Conservation (phyloP, 2,113 vertebrate species). For the Gnathochromis pfefferi region DNA sequence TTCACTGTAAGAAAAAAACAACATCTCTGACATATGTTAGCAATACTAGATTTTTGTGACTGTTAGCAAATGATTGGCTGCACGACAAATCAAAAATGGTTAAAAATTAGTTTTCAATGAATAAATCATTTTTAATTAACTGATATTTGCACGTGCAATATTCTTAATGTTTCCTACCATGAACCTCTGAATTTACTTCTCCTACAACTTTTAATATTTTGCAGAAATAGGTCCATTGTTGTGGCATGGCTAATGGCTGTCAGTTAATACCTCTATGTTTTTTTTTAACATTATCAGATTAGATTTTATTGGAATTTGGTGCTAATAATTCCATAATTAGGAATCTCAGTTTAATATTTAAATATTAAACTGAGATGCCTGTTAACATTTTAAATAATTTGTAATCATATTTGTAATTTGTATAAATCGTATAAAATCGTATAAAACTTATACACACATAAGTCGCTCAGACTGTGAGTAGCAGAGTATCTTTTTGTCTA, state of each 20-base stretch:
- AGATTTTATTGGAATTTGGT: background rate
- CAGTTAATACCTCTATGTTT: background rate
- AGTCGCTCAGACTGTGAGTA: accelerated
- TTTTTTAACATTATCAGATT: background rate
- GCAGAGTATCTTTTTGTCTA: background rate
- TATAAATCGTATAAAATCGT: too few relatives aligned
- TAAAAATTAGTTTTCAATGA: background rate
- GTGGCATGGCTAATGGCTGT: background rate
- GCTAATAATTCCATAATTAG: background rate
- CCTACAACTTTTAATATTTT: background rate
- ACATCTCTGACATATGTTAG: background rate
- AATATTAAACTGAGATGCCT: background rate
- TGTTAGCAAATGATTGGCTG: background rate
- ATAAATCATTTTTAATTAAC: background rate
- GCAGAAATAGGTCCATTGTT: background rate
- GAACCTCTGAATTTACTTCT: background rate
- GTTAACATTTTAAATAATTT: background rate
- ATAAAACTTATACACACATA: background rate
- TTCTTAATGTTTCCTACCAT: background rate
- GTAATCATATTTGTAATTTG: too few relatives aligned
- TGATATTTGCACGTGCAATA: background rate
- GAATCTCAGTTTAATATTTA: background rate
- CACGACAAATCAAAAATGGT: background rate
- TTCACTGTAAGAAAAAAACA: background rate
- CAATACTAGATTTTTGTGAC: background rate